phyloP scores from a whole-genome alignment of 2,113 vertebrate genomes.

The Mobula hypostoma region DNA sequence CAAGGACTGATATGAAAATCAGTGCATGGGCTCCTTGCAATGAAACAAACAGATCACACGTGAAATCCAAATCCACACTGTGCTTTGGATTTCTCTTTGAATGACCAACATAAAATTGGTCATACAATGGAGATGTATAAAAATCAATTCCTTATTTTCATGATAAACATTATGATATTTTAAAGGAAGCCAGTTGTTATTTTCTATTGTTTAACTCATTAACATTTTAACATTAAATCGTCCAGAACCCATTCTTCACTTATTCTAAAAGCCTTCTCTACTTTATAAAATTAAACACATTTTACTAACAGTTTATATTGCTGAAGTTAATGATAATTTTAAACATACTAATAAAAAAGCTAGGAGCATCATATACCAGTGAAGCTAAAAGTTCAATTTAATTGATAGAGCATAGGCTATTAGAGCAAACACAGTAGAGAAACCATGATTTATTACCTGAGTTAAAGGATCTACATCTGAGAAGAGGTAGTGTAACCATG shows the following conservation, averaged over 20 bases:
- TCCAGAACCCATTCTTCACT: neutral
- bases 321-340: neutral
- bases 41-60: neutral
- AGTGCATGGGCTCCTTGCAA: neutral
- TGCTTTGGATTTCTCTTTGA: neutral
- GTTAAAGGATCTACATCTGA: neutral
- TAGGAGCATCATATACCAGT: neutral
- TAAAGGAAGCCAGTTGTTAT: neutral
- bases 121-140: neutral
- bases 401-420: neutral
- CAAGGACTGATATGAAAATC: neutral
- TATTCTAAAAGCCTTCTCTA: neutral
- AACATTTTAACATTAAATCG: neutral
- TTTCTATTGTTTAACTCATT: neutral
- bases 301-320: neutral
- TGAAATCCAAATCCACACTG: neutral
- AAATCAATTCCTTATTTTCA: neutral
- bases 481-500: neutral
- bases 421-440: neutral
- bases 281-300: neutral
- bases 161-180: neutral
- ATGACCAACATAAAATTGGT: neutral
- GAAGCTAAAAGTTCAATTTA: neutral
- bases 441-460: neutral
- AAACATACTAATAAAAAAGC: neutral